Evolutionary conservation across 2,797 vertebrate genomes (phyloP).

Genomic region (Luscinia megarhynchos): DNA sequence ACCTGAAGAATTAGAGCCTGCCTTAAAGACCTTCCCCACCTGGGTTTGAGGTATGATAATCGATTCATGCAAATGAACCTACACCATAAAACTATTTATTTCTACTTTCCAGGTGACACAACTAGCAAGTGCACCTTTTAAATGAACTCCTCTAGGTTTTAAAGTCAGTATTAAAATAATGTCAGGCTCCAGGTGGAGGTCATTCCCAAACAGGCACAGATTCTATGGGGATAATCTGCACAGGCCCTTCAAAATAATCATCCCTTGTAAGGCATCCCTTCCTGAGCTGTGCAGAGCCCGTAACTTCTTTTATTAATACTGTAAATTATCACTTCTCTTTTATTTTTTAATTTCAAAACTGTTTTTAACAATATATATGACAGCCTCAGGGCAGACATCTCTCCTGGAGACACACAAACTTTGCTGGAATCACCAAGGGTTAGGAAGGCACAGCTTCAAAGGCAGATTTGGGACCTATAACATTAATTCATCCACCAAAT

Average conservation of each 20-base stretch:
- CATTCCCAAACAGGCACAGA: neutral
- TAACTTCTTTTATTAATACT: constrained; percentile 44
- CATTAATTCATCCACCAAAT: constrained; percentile 64
- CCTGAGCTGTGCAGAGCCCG: neutral
- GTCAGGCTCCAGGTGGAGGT: neutral
- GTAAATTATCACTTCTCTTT: constrained; percentile 19
- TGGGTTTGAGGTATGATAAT: neutral
- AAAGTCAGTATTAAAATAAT: neutral
- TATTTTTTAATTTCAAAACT: constrained; percentile 24
- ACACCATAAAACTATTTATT: neutral
- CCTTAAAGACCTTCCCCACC: neutral
- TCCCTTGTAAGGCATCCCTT: neutral
- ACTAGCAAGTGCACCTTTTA: neutral
- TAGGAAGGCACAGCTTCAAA: constrained; percentile 36
- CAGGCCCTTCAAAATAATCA: neutral
- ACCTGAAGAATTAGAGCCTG: neutral
- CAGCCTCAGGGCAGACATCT: constrained; percentile 12
- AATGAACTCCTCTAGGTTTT: neutral
- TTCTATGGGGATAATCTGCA: neutral
- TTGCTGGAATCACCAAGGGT: neutral
- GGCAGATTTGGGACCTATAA: constrained; percentile 52
- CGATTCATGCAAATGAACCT: neutral
- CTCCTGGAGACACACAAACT: neutral
- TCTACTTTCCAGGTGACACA: neutral
- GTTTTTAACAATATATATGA: neutral